These are phyloP conservation scores for Phyllostomus discolor DNA, from an alignment of 2,113 vertebrate species.

Conservation along the genomic window DNA sequence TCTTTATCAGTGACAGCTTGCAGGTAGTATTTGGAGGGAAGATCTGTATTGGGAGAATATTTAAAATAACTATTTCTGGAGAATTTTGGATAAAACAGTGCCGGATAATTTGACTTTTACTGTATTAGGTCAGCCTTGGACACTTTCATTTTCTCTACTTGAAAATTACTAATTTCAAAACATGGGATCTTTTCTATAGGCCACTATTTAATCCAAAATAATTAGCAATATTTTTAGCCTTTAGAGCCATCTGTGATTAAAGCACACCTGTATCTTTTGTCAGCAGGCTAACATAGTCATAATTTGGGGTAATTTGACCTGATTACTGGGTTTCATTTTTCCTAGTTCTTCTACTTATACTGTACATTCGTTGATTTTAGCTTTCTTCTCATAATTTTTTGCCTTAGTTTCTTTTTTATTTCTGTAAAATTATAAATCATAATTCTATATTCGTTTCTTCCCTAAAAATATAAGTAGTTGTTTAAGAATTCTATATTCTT, in stretches of 20 bases:
- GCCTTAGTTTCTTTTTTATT: neutral
- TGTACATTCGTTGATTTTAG: neutral
- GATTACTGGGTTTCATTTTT: neutral
- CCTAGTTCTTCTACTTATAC: neutral
- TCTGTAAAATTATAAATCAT: neutral
- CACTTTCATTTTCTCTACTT: neutral
- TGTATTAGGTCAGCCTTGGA: neutral
- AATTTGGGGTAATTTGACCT: neutral
- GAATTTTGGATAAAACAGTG: neutral
- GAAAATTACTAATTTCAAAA: slow-evolving; percentile 7
- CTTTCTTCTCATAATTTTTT: neutral
- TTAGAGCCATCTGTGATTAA: neutral
- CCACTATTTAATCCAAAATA: neutral
- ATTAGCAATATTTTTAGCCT: neutral
- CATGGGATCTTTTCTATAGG: neutral
- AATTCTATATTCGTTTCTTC: neutral
- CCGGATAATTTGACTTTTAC: neutral
- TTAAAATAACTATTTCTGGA: slow-evolving; percentile 12
- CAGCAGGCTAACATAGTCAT: neutral
- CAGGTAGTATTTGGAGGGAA: neutral
- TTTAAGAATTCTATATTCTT: neutral
- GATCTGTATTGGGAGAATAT: neutral
- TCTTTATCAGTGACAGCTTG: neutral
- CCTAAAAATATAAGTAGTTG: neutral
- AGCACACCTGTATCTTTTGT: neutral